Percentiles rank a stretch among this genome's conserved stretches.
Conservation (phyloP, 2,888 invertebrate genomes). For the Drosophila meridiana region DNA sequence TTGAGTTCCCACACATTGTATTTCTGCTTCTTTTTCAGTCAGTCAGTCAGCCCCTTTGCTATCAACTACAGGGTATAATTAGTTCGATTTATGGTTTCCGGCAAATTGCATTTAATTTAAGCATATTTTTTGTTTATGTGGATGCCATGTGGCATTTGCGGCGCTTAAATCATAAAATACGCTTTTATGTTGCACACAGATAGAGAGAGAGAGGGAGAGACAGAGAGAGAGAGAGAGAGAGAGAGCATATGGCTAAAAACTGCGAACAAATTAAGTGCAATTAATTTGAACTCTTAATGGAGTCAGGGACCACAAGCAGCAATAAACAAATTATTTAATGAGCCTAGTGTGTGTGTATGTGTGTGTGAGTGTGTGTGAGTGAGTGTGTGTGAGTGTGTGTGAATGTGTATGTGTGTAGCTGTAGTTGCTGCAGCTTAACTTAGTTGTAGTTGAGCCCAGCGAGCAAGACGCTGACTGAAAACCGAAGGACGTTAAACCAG, state of each 20-base stretch:
- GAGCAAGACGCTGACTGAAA: slow-evolving; percentile 54
- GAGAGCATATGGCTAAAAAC: slow-evolving; percentile 42
- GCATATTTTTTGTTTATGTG: slow-evolving; percentile 36
- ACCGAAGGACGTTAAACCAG: slow-evolving; percentile 51
- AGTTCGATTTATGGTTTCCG: slow-evolving; percentile 26
- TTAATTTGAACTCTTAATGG: slow-evolving; percentile 77
- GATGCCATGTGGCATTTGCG: slow-evolving; percentile 41
- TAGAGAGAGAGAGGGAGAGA: background rate
- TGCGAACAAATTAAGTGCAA: slow-evolving; percentile 62
- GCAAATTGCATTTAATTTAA: slow-evolving; percentile 36
- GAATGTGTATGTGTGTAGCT: background rate
- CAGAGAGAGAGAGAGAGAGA: background rate
- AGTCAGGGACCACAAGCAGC: slow-evolving; percentile 52
- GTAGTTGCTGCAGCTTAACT: slow-evolving; percentile 6
- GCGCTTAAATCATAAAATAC: slow-evolving; percentile 66
- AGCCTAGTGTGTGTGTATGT: slow-evolving; percentile 1
- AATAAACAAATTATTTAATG: slow-evolving; percentile 79
- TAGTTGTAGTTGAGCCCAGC: slow-evolving; percentile 43
- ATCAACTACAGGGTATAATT: slow-evolving; percentile 31
- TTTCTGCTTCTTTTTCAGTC: background rate
- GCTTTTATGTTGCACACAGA: slow-evolving; percentile 53
- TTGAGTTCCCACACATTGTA: too few species aligned
- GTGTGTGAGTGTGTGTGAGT: background rate
- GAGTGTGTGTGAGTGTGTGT: slow-evolving; percentile 2
- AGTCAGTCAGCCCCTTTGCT: background rate